Conservation (phyloP, 1,140 invertebrate genomes). For the Rhopalosiphum maidis region DNA sequence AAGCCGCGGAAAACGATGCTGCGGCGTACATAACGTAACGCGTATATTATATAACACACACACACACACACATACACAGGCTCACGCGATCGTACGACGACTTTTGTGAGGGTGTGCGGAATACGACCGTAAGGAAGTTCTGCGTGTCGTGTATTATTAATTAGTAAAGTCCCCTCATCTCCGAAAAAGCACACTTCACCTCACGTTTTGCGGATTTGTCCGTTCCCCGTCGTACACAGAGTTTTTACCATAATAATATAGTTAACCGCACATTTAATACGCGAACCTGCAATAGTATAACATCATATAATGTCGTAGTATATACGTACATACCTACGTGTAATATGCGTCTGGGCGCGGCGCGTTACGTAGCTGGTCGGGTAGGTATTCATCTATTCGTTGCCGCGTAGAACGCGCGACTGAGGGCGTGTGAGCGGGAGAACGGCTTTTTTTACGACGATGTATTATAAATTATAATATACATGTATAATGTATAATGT, state of each 20-base stretch:
- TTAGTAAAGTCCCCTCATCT: not conserved
- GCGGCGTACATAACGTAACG: not conserved
- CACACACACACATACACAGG: not conserved
- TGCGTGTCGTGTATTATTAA: conserved; percentile 40
- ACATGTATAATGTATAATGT: not conserved
- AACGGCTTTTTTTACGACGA: not conserved
- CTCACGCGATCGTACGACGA: not conserved
- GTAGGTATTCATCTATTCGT: too few relatives aligned
- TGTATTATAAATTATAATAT: not conserved
- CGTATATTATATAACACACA: not conserved
- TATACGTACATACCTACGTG: not conserved
- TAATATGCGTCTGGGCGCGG: not conserved
- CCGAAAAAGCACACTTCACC: not conserved
- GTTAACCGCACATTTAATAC: not conserved
- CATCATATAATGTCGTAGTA: not conserved
- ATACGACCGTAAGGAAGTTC: not conserved
- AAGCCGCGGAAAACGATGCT: not conserved
- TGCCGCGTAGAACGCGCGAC: not conserved
- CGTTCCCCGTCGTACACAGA: not conserved
- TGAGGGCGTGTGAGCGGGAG: too few relatives aligned
- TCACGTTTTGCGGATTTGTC: not conserved
- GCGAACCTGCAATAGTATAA: not conserved
- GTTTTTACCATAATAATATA: not conserved
- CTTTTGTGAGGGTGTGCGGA: not conserved
- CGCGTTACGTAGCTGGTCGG: not conserved